Base-by-base conservation (phyloP, 2,113 vertebrate genomes). In the Neogale vison region DNA sequence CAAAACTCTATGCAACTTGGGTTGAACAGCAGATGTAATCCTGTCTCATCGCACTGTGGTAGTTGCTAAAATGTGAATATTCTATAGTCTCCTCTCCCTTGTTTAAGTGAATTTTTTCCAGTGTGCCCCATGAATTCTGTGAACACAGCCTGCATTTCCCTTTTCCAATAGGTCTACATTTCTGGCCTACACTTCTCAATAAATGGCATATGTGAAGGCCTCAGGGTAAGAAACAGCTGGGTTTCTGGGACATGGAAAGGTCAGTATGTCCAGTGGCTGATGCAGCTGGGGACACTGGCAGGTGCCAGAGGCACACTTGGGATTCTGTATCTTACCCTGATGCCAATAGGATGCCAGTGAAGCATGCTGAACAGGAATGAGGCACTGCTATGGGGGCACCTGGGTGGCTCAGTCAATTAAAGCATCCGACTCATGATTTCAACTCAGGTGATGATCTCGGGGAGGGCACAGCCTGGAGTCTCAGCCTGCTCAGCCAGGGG, bases 41-140 rank as follows among this genome's bases (percentile, higher is more conserved):
- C 63, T 71, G 36, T 80, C 47, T 96, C 61, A 34, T 63, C 24
- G n/a, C 23, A 45, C 34, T 81, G 24, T 13, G 42, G 24, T 21
- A 42, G 67, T 69, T 96, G 71, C 79, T 81, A 96, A 95, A 96
- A 59, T 18, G 65, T 85, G 55, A 63, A 61, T 86, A 80, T 77
- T 39, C 74, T 81, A 11, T 39, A 31, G 52, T 71, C 31, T 77
- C 36, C 7, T 96, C 29, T 42, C 92, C 15, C 24, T 96, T 17
- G 3, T 50, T 93, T 88, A 65, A 67, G 34, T 2, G 34, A 18
- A 10, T 42, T 42, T 77, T 76, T 0, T 45, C 10, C 24, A 61
- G n/a, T 1, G 0, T 74, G 11, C 63, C 76, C 18, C 52, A 52
- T 84, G 65, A 87, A 65, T 89, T 97, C 34, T 83, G 17, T 63